A percentile compares a stretch with the other conserved stretches of the same genome.
phyloP scores from a whole-genome alignment of 2,888 invertebrate genomes.

The Sphaerophoria taeniata region DNA sequence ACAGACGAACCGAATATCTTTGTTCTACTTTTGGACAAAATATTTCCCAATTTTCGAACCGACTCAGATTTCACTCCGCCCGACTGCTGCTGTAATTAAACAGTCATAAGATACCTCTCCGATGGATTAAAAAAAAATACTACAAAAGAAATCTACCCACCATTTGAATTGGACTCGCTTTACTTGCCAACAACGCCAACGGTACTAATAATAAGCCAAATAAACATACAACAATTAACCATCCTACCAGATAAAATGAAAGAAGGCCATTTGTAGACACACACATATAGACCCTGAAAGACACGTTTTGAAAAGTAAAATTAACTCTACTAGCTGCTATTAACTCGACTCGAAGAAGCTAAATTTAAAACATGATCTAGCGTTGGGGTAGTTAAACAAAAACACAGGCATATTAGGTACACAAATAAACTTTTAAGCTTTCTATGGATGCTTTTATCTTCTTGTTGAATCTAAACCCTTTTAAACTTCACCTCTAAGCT shows the following conservation, averaged over 20 bases:
- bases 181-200: constrained; percentile 19
- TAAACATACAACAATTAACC: constrained; percentile 39
- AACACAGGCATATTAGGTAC: neutral
- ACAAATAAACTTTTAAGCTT: neutral
- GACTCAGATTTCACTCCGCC: constrained; percentile 51
- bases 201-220: constrained; percentile 8
- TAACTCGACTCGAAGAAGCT: neutral
- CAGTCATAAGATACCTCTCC: constrained; percentile 50
- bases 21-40: constrained; percentile 52
- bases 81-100: constrained; percentile 41
- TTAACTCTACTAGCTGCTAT: neutral
- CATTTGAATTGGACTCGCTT: constrained; percentile 8
- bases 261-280: constrained; percentile 59
- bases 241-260: constrained; percentile 40
- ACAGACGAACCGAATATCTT: constrained; percentile 43
- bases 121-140: constrained; percentile 25
- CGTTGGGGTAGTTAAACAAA: neutral
- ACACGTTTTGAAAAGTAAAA: constrained; percentile 34
- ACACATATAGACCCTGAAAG: constrained; percentile 33
- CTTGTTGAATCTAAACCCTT: constrained; percentile 49
- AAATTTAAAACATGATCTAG: constrained; percentile 17
- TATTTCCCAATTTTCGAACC: constrained; percentile 59
- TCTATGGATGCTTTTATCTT: constrained; percentile 31
- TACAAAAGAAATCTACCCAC: constrained; percentile 5
- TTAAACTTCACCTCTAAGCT: constrained; percentile 67